Evolutionary conservation across 2,797 vertebrate genomes (phyloP), one percentile per base, ranked within the genome.

Genomic region (Telmatherina bonti): DNA sequence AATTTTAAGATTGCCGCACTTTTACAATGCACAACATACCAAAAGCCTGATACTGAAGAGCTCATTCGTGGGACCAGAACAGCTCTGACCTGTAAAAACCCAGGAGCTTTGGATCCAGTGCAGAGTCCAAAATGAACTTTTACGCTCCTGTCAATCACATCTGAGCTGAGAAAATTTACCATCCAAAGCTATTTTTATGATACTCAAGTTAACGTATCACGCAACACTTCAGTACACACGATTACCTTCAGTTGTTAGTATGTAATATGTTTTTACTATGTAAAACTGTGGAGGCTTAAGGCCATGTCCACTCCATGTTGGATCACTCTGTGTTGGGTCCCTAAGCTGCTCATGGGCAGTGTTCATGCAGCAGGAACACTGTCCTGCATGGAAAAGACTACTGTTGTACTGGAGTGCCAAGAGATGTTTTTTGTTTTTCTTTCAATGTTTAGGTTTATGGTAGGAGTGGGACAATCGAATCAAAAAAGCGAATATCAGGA

Each of bases 41-140:
- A 30, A 0, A 7, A 18, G 27, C 5, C 45, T 22, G n/a, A 22
- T 3, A 47, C n/a, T 47, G 9, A 47, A 47, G 7, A 20, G 10
- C 45, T n/a, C 45, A n/a, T 8, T 47, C 45, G 4, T 26, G 26
- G 51, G 29, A 27, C 26, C 51, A 53, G 16, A 53, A 53, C 51
- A 15, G 51, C 26, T 16, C 51, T 27, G 51, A 16, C 26, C 24
- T 26, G 26, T 29, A 2, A 27, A 53, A 16, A 29, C 26, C 15
- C 26, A 7, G 26, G 26, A 27, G 5, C 24, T 53, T 18, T 53
- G 51, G 26, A 29, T 53, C 51, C 22, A 7, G 6, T 18, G 13
- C 51, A 53, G 51, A 53, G 51, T 53, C 51, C 15, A 53, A 53
- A 53, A 53, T 53, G 1, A 53, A 53, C 51, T 53, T 15, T 29